Evolutionary conservation across 2,797 vertebrate genomes (phyloP).

Genomic region (Halcyon badia): DNA sequence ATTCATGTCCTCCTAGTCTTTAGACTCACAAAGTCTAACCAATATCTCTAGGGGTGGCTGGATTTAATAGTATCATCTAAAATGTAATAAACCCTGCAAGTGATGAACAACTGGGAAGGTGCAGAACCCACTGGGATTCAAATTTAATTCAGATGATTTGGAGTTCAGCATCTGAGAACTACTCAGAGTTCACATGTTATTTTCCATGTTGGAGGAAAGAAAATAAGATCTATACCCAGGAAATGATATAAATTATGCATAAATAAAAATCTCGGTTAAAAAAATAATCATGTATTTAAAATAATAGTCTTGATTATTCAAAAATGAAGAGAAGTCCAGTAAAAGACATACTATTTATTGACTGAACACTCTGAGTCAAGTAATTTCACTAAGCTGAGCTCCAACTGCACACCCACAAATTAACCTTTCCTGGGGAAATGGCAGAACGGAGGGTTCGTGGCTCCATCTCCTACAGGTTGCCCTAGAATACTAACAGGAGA

Average conservation of each 20-base stretch:
- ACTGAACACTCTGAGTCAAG: neutral
- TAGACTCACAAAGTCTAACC: neutral
- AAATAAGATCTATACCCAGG: neutral
- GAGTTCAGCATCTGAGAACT: slow-evolving; percentile 51
- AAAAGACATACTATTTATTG: neutral
- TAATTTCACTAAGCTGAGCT: neutral
- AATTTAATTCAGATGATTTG: slow-evolving; percentile 74
- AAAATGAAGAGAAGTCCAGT: neutral
- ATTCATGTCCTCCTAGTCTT: neutral
- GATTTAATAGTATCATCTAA: slow-evolving; percentile 58
- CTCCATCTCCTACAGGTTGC: neutral
- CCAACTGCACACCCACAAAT: neutral
- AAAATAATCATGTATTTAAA: neutral
- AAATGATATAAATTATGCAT: neutral
- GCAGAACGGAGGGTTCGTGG: neutral
- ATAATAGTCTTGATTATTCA: neutral
- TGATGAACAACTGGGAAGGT: slow-evolving; percentile 68
- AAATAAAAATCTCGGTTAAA: neutral
- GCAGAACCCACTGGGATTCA: slow-evolving; percentile 47
- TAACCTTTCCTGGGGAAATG: neutral
- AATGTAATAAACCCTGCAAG: slow-evolving; percentile 57
- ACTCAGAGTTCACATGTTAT: neutral
- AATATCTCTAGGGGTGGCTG: neutral
- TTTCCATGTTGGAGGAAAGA: neutral
- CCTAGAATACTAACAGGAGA: neutral